Base-by-base conservation (phyloP, 2,113 vertebrate genomes). In the Heloderma charlesbogerti region DNA sequence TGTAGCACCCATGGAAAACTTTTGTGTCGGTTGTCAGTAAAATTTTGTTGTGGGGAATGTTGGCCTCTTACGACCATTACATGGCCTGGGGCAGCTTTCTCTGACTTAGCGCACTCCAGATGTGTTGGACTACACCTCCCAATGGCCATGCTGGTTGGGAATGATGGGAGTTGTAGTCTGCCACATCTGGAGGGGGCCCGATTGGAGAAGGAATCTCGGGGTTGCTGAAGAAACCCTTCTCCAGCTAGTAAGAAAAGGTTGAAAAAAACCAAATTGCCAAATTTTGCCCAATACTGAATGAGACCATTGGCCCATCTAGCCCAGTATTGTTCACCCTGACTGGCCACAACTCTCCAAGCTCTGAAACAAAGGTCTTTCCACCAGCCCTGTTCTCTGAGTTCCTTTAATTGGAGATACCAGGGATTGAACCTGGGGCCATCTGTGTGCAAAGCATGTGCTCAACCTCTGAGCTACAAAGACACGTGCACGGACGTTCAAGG, bases 21-120 rank as follows among this genome's bases (percentile, higher is more conserved):
- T 72, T 31, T 34, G 29, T n/a, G 9, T 34, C 10, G 69, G 69
- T 9, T 34, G 69, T 13, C 34, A n/a, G 29, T n/a, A 31, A 34
- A n/a, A 34, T 9, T 5, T 0, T 16, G 2, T 8, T 12, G 10
- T n/a, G 31, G 69, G 3, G 8, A 10, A 9, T 1, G 10, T n/a
- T 15, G n/a, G 29, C 31, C 34, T 72, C 69, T 72, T 31, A n/a
- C 34, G 10, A 72, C 1, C 71, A 74, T 12, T 12, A 15, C 71
- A 4, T 34, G 71, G 20, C 60, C 60, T 18, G 60, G 60, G 60
- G 16, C 60, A 63, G 60, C 60, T 18, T 63, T 18, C 60, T 63
- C 60, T 12, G 20, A 63, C 60, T 12, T 60, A 13, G 57, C 57
- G 13, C n/a, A 10, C 34, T 12, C 9, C n/a, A 74, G 71, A 16